phyloP scores from a whole-genome alignment of 2,113 vertebrate species.

The Helogale parvula region DNA sequence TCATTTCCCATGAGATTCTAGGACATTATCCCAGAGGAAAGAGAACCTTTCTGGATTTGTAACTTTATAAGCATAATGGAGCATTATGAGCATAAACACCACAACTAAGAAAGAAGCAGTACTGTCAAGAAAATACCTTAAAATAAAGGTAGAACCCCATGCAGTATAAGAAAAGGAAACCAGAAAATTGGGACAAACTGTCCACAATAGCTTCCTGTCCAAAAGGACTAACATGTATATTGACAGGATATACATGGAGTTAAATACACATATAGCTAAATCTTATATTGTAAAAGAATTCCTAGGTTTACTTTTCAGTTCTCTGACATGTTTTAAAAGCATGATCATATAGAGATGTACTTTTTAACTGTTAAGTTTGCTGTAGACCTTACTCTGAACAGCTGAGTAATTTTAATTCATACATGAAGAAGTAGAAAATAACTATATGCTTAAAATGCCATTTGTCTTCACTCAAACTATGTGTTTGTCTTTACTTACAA shows the following conservation, averaged over 20 bases:
- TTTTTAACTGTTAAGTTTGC: slow-evolving; percentile 46
- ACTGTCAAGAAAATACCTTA: slow-evolving; percentile 14
- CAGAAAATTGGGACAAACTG: neutral
- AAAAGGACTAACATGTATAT: slow-evolving; percentile 57
- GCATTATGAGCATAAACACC: neutral
- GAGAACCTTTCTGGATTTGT: slow-evolving; percentile 12
- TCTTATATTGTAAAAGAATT: slow-evolving; percentile 66
- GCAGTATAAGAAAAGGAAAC: slow-evolving; percentile 11
- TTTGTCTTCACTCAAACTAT: slow-evolving; percentile 59
- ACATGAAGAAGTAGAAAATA: slow-evolving; percentile 55
- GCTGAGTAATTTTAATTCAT: slow-evolving; percentile 58
- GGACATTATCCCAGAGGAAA: neutral
- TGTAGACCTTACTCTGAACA: slow-evolving; percentile 41
- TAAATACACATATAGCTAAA: slow-evolving; percentile 24
- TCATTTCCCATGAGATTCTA: slow-evolving; percentile 14
- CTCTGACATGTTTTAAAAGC: slow-evolving; percentile 54
- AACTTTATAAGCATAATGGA: neutral
- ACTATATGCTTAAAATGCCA: slow-evolving; percentile 58
- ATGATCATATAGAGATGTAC: slow-evolving; percentile 15
- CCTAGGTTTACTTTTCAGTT: slow-evolving; percentile 59
- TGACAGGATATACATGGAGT: slow-evolving; percentile 9
- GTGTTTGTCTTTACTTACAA: slow-evolving; percentile 64
- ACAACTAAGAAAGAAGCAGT: slow-evolving; percentile 16
- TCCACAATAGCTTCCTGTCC: slow-evolving; percentile 20
- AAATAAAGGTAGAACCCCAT: slow-evolving; percentile 56